These are phyloP conservation scores for Calyptomena viridis DNA, from an alignment of 2,113 vertebrate genomes.

Conservation along the genomic window DNA sequence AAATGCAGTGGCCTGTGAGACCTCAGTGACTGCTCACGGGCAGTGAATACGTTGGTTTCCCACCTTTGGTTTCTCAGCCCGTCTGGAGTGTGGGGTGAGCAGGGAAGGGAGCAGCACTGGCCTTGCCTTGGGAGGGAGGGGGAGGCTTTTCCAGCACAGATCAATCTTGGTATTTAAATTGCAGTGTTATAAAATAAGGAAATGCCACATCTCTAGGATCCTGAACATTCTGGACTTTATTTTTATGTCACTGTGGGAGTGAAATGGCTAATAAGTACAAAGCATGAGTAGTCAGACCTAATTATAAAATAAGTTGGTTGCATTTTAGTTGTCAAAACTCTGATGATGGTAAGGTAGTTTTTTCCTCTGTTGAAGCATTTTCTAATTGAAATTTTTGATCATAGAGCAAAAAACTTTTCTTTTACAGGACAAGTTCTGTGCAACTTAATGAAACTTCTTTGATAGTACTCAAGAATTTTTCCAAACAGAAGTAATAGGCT, in stretches of 20 bases:
- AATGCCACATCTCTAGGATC: neutral
- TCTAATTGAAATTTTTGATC: neutral
- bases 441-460: neutral
- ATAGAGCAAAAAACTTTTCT: neutral
- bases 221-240: constrained; percentile 21
- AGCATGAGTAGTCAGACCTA: neutral
- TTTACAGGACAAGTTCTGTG: neutral
- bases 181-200: constrained; percentile 27
- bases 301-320: neutral
- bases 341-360: neutral
- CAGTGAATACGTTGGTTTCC: neutral
- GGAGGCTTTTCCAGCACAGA: neutral
- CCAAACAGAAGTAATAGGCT: neutral
- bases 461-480: neutral
- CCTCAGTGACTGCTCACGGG: neutral
- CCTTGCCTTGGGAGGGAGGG: neutral
- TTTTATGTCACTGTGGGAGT: constrained; percentile 47
- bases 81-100: neutral
- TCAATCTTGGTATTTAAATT: neutral
- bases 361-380: neutral
- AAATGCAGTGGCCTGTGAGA: neutral
- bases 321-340: neutral
- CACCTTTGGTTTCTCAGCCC: neutral
- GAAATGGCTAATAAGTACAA: constrained; percentile 28
- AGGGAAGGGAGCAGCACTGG: neutral